Conservation (phyloP, 2,888 invertebrate genomes). For the Xylota segnis region DNA sequence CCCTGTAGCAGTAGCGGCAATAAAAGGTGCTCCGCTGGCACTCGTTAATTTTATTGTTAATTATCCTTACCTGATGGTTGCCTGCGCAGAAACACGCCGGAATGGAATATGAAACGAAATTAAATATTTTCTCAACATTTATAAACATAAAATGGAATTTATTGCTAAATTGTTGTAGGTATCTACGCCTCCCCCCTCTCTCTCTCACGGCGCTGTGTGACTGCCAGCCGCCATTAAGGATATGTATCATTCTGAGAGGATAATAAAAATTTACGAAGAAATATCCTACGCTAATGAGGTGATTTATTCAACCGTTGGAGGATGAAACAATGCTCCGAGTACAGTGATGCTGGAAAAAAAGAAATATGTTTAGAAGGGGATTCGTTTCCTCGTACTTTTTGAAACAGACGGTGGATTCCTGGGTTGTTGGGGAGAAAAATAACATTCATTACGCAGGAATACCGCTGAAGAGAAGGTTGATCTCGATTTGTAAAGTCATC, state of each 20-base stretch:
- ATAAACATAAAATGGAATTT: constrained; percentile 69
- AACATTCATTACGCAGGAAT: too few species aligned
- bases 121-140: constrained; percentile 60
- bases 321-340: constrained; percentile 7
- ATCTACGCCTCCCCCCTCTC: neutral
- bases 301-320: constrained; percentile 46
- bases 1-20: neutral
- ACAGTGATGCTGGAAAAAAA: constrained; percentile 34
- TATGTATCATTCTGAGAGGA: constrained; percentile 52
- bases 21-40: constrained; percentile 27
- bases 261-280: constrained; percentile 56
- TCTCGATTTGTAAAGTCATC: too few species aligned
- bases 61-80: constrained; percentile 23
- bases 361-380: too few species aligned
- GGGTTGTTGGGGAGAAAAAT: too few species aligned
- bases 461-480: too few species aligned
- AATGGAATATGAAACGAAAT: constrained; percentile 53
- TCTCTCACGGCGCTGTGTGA: neutral
- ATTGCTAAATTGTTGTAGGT: constrained; percentile 40
- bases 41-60: constrained; percentile 60
- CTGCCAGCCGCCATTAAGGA: constrained; percentile 38
- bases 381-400: too few species aligned
- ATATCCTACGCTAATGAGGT: constrained; percentile 61
- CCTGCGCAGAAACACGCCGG: neutral
- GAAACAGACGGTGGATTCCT: too few species aligned